Percentiles rank a stretch among this genome's conserved stretches.
These are phyloP conservation scores for Trypoxylus dichotomus DNA, from an alignment of 1,140 invertebrate species.

Conservation along the genomic window DNA sequence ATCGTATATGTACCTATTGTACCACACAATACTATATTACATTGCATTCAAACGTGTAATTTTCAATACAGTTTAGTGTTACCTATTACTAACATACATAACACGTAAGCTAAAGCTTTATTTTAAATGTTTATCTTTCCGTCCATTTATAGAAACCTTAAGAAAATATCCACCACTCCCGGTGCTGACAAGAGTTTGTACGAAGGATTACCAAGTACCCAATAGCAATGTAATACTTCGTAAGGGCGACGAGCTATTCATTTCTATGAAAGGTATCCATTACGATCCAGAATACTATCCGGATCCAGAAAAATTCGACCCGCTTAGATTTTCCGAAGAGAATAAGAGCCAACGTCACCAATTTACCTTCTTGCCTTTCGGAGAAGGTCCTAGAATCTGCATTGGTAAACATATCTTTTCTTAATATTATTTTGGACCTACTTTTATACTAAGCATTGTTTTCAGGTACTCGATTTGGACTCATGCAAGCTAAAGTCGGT, in stretches of 20 bases:
- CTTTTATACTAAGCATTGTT: neutral
- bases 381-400: slow-evolving; percentile 62
- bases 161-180: slow-evolving; percentile 54
- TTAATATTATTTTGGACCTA: neutral
- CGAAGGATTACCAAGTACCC: slow-evolving; percentile 54
- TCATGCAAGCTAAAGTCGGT: slow-evolving; percentile 55
- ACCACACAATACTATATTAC: no score
- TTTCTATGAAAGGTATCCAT: slow-evolving; percentile 53
- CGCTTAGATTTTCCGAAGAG: slow-evolving; percentile 56
- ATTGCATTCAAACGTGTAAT: no score
- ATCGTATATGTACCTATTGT: no score
- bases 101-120: no score
- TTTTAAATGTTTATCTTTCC: no score
- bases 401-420: slow-evolving; percentile 51
- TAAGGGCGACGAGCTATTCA: slow-evolving; percentile 48
- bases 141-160: slow-evolving; percentile 52
- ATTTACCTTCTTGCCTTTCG: slow-evolving; percentile 58
- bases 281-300: slow-evolving; percentile 51
- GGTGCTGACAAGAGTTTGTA: slow-evolving; percentile 48
- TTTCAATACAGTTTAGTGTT: no score
- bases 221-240: slow-evolving; percentile 50
- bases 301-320: slow-evolving; percentile 55
- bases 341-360: slow-evolving; percentile 34
- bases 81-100: no score
- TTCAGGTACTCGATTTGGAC: slow-evolving; percentile 49